Evolutionary conservation across 2,113 vertebrate species (phyloP).

Genomic region (Poecilia latipinna): DNA sequence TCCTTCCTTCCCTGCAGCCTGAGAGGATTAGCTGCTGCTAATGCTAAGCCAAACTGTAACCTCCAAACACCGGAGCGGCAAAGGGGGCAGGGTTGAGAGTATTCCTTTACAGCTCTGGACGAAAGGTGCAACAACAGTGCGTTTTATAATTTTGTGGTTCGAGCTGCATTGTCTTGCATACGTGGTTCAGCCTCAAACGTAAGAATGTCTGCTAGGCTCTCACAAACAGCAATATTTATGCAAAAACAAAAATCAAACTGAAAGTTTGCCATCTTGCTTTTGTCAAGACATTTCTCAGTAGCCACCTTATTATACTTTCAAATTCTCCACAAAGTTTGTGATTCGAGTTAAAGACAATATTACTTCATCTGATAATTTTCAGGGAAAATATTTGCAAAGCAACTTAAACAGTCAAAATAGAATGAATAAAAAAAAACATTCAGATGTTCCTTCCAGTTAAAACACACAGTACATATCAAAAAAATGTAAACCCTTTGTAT

Average conservation of each 20-base stretch:
- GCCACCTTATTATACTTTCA: not conserved
- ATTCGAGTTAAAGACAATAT: not conserved
- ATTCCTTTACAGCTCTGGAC: constrained; percentile 28
- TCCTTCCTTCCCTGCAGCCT: constrained; percentile 70
- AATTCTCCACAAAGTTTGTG: not conserved
- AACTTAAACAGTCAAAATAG: not conserved
- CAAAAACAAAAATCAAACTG: not conserved
- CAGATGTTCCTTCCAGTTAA: too few species aligned
- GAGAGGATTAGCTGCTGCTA: constrained; percentile 84
- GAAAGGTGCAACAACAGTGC: constrained; percentile 17
- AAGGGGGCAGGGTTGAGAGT: constrained; percentile 27
- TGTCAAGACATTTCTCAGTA: not conserved
- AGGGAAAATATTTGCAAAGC: too few species aligned
- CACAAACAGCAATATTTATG: not conserved
- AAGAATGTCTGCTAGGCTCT: not conserved
- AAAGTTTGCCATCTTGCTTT: not conserved
- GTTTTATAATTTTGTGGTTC: constrained; percentile 8
- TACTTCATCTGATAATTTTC: not conserved
- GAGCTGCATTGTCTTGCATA: constrained; percentile 2
- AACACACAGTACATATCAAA: too few species aligned
- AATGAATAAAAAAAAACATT: not conserved
- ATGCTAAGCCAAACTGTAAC: constrained; percentile 76
- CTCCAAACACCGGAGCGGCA: constrained; percentile 46
- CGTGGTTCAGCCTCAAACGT: not conserved
- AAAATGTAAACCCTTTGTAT: too few species aligned